Conservation (phyloP, 2,888 invertebrate genomes). For the Keiferia lycopersicella region DNA sequence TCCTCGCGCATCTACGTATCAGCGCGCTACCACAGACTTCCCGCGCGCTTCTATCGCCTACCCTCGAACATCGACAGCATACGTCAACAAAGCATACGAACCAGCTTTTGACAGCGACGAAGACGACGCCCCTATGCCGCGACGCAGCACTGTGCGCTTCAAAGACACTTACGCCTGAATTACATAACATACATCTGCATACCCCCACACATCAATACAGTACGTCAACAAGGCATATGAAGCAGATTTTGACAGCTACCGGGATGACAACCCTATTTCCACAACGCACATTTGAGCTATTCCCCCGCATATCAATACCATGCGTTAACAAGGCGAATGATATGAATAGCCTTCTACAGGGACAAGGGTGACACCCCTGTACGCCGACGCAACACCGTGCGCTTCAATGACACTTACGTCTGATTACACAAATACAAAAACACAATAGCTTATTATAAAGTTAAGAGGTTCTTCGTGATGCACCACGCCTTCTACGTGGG, state of each 20-base stretch:
- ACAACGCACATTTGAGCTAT: no score
- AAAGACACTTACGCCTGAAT: constrained; percentile 30
- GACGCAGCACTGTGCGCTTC: constrained; percentile 64
- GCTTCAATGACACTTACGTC: constrained; percentile 44
- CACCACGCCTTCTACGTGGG: constrained; percentile 15
- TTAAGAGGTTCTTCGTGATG: constrained; percentile 1
- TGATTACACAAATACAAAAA: constrained; percentile 8
- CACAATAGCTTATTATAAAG: constrained; percentile 12
- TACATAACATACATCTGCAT: no score
- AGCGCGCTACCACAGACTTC: neutral
- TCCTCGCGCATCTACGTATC: constrained; percentile 2
- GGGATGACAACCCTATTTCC: constrained; percentile 83
- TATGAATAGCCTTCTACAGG: constrained; percentile 78
- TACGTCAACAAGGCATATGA: constrained; percentile 85
- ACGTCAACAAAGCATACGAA: constrained; percentile 87
- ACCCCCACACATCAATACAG: constrained; percentile 37
- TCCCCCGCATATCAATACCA: constrained; percentile 37
- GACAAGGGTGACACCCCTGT: constrained; percentile 84
- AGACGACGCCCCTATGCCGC: constrained; percentile 82
- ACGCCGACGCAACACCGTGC: constrained; percentile 68
- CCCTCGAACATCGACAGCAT: constrained; percentile 42
- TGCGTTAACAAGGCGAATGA: constrained; percentile 87
- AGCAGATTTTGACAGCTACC: constrained; percentile 82
- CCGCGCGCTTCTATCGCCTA: constrained; percentile 35
- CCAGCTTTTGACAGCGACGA: constrained; percentile 83